phyloP scores from a whole-genome alignment of 2,888 invertebrate species.

The Crepidodera aurea region DNA sequence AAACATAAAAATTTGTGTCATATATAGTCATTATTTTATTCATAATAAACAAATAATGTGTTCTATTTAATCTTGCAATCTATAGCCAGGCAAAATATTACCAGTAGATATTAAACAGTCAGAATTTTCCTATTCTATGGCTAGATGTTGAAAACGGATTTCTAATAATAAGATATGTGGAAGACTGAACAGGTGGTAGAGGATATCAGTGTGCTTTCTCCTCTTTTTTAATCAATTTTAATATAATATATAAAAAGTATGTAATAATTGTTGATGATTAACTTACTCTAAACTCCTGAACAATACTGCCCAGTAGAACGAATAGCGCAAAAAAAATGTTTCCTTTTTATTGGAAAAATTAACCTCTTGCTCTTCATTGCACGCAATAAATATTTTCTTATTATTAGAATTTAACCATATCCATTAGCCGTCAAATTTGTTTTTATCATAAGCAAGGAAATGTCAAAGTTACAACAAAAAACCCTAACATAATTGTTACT shows the following conservation, averaged over 20 bases:
- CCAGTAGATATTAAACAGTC: background rate
- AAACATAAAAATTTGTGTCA: no score
- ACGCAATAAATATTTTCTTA: no score
- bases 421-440: no score
- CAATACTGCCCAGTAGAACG: background rate
- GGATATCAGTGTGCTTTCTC: constrained; percentile 10
- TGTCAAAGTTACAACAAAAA: no score
- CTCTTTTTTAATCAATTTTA: constrained; percentile 2
- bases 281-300: background rate
- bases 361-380: no score
- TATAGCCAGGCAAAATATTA: background rate
- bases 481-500: no score
- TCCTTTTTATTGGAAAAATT: no score
- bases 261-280: background rate
- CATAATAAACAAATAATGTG: background rate
- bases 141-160: background rate
- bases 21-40: no score
- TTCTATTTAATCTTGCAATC: background rate
- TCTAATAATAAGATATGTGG: background rate
- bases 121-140: background rate
- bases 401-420: no score
- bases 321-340: no score
- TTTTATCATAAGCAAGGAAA: no score
- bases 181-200: constrained; percentile 26
- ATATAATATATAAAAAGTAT: background rate